A percentile compares a stretch with the other conserved stretches of the same genome.
Conservation (phyloP, 1,140 invertebrate genomes). For the Drosophila lowei region DNA sequence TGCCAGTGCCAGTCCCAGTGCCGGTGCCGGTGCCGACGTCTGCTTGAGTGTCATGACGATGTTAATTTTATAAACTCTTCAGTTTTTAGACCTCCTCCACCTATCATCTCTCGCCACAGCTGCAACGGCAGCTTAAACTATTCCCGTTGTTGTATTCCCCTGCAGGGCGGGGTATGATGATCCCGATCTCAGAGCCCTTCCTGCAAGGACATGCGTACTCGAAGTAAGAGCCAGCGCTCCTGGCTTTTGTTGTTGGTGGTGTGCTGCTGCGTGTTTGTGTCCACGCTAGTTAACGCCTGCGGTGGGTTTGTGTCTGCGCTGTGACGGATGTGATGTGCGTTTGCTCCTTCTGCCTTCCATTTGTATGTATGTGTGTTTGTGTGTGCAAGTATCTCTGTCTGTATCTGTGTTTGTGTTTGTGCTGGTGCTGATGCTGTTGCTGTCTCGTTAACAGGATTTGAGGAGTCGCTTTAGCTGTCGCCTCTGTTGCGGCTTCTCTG, state of each 20-base stretch:
- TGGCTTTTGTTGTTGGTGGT: too few relatives aligned
- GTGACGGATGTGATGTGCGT: constrained; percentile 56
- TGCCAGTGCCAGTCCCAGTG: background rate
- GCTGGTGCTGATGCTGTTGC: constrained; percentile 42
- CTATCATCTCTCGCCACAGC: background rate
- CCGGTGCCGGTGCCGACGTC: constrained; percentile 4
- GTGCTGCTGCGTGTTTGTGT: constrained; percentile 41
- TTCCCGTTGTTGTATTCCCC: constrained; percentile 25
- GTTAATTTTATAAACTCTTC: constrained; percentile 82
- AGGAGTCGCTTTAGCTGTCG: constrained; percentile 33
- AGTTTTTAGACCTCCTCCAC: constrained; percentile 43
- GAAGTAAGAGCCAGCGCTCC: too few relatives aligned
- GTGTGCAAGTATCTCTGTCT: too few relatives aligned
- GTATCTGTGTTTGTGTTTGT: constrained; percentile 43
- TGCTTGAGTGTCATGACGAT: constrained; percentile 71
- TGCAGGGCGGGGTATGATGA: background rate
- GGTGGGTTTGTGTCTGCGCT: constrained; percentile 50
- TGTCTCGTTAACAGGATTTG: constrained; percentile 51
- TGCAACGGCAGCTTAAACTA: constrained; percentile 26
- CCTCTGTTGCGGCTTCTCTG: constrained; percentile 15
- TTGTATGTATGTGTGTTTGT: constrained; percentile 19
- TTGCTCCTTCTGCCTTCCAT: constrained; percentile 5
- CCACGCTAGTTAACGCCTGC: constrained; percentile 56
- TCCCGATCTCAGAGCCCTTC: too few relatives aligned
- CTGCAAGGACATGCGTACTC: too few relatives aligned